Evolutionary conservation across 2,888 invertebrate genomes (phyloP).

Genomic region (Iphiclides podalirius): DNA sequence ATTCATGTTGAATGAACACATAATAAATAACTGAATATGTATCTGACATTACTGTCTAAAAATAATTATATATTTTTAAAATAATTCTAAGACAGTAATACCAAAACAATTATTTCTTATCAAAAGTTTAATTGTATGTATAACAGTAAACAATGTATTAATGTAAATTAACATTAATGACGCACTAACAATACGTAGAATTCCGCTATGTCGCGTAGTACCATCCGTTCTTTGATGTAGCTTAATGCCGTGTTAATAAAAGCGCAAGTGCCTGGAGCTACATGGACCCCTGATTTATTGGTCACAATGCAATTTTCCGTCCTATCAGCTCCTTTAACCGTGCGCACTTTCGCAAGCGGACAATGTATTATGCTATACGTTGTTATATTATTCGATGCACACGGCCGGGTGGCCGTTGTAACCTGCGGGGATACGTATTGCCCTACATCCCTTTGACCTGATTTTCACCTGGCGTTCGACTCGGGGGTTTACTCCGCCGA

Average conservation of each 20-base stretch:
- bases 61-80: too few species aligned
- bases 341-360: constrained; percentile 39
- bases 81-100: not conserved
- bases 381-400: constrained; percentile 56
- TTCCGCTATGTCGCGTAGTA: too few species aligned
- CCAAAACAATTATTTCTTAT: not conserved
- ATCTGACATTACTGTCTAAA: too few species aligned
- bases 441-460: constrained; percentile 54
- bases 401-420: constrained; percentile 42
- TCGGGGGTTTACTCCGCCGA: constrained; percentile 28
- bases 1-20: too few species aligned
- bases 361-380: constrained; percentile 11
- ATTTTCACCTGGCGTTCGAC: constrained; percentile 38
- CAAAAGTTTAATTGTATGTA: too few species aligned
- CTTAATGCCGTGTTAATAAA: constrained; percentile 18
- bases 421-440: constrained; percentile 41
- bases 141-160: too few species aligned
- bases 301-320: constrained; percentile 57
- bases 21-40: too few species aligned
- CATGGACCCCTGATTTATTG: constrained; percentile 38
- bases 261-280: constrained; percentile 28
- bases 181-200: too few species aligned
- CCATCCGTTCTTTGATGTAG: constrained; percentile 29
- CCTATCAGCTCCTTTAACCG: constrained; percentile 45
- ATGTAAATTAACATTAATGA: too few species aligned